Percentiles rank a stretch among this genome's conserved stretches.
Conservation (phyloP, 2,113 vertebrate species). For the Lepidothrix coronata region DNA sequence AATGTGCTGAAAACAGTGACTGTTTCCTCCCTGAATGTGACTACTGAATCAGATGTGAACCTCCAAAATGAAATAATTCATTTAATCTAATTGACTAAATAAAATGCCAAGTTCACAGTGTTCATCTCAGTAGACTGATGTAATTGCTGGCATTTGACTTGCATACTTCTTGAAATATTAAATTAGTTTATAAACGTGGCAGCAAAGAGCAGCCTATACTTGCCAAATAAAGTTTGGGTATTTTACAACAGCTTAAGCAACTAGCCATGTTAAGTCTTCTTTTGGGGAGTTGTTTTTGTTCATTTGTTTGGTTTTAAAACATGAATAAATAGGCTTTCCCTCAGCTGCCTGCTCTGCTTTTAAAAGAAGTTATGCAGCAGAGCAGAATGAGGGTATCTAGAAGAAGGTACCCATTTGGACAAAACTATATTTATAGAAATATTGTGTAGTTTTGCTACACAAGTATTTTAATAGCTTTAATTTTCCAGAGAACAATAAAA, state of each 20-base stretch:
- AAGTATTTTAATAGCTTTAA: background rate
- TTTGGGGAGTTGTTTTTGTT: background rate
- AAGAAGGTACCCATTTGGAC: background rate
- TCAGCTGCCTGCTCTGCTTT: background rate
- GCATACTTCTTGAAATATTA: slow-evolving; percentile 61
- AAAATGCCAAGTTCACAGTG: slow-evolving; percentile 42
- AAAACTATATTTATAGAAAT: background rate
- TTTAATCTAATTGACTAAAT: slow-evolving; percentile 13
- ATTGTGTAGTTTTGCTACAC: background rate
- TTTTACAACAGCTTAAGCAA: slow-evolving; percentile 38
- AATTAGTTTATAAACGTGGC: slow-evolving; percentile 66
- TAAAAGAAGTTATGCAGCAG: background rate
- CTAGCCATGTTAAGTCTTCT: background rate
- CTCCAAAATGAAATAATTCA: slow-evolving; percentile 35
- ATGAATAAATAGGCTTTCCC: background rate
- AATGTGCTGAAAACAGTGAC: background rate
- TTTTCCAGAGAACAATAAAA: background rate
- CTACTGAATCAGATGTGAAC: slow-evolving; percentile 50
- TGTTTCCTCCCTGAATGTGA: background rate
- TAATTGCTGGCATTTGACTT: slow-evolving; percentile 63
- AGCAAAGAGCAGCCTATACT: slow-evolving; percentile 35
- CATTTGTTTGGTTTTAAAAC: background rate
- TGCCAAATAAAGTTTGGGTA: slow-evolving; percentile 47
- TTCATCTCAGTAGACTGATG: slow-evolving; percentile 48
- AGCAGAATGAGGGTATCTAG: background rate